These are phyloP conservation scores for Neuroscelio doddi DNA, from an alignment of 2,888 invertebrate genomes.

Conservation along the genomic window DNA sequence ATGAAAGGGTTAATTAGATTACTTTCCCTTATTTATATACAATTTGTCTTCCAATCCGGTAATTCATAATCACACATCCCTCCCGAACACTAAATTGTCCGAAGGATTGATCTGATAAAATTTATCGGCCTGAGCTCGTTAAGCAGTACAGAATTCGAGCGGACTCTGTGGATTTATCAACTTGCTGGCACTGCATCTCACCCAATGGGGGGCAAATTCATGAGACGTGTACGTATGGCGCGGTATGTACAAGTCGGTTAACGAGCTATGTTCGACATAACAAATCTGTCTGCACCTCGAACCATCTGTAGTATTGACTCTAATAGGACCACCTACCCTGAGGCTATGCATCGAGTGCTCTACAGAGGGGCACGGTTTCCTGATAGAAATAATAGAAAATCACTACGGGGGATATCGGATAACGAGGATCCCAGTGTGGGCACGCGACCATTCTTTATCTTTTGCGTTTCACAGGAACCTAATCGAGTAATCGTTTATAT, in stretches of 20 bases:
- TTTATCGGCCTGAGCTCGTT: constrained; percentile 12
- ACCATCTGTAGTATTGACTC: constrained; percentile 65
- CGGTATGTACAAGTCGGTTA: constrained; percentile 47
- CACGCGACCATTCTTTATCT: constrained; percentile 53
- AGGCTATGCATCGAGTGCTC: constrained; percentile 30
- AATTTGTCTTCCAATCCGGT: not conserved
- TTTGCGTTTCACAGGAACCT: not conserved
- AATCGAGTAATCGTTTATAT: constrained; percentile 11
- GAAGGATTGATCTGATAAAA: constrained; percentile 6
- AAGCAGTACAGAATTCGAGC: not conserved
- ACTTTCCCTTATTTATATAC: no score
- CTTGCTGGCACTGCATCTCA: constrained; percentile 29
- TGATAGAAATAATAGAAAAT: constrained; percentile 61
- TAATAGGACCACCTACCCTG: constrained; percentile 58
- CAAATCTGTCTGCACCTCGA: constrained; percentile 64
- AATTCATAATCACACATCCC: not conserved
- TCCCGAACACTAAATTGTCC: not conserved
- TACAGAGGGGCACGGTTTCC: constrained; percentile 44
- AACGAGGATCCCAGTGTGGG: constrained; percentile 61
- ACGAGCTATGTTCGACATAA: constrained; percentile 60
- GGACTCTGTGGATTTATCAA: constrained; percentile 7
- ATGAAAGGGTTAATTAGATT: no score
- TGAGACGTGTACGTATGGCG: constrained; percentile 45
- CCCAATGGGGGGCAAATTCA: constrained; percentile 49
- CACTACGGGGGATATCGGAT: constrained; percentile 58